Conservation (phyloP, 2,113 vertebrate species). For the Microcebus jonahi region DNA sequence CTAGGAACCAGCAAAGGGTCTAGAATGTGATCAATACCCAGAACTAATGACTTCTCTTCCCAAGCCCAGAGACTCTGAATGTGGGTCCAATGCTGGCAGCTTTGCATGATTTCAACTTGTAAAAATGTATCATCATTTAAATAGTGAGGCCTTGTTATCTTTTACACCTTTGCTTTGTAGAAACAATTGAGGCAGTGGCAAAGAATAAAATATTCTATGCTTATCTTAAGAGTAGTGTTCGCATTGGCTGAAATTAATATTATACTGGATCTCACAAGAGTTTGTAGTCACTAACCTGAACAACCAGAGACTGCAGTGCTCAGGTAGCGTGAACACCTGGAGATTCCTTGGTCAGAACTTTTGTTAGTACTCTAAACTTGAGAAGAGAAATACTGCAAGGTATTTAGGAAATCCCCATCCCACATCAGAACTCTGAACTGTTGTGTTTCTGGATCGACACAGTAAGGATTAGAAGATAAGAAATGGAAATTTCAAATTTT, state of each 20-base stretch:
- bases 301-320: background rate
- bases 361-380: background rate
- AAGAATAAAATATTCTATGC: background rate
- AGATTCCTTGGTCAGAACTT: background rate
- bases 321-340: background rate
- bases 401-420: background rate
- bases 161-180: background rate
- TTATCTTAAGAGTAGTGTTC: background rate
- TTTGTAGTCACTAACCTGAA: too few species aligned
- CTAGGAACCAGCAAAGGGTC: background rate
- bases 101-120: background rate
- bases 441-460: background rate
- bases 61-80: background rate
- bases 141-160: background rate
- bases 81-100: accelerated
- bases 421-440: background rate
- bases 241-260: background rate
- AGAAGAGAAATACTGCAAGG: background rate
- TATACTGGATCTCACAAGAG: accelerated
- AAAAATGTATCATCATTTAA: background rate
- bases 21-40: accelerated
- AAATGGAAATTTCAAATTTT: background rate
- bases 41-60: background rate
- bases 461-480: background rate
- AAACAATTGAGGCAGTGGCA: background rate